Evolutionary conservation across 2,797 vertebrate genomes (phyloP).

Genomic region (Lagocephalus sceleratus): DNA sequence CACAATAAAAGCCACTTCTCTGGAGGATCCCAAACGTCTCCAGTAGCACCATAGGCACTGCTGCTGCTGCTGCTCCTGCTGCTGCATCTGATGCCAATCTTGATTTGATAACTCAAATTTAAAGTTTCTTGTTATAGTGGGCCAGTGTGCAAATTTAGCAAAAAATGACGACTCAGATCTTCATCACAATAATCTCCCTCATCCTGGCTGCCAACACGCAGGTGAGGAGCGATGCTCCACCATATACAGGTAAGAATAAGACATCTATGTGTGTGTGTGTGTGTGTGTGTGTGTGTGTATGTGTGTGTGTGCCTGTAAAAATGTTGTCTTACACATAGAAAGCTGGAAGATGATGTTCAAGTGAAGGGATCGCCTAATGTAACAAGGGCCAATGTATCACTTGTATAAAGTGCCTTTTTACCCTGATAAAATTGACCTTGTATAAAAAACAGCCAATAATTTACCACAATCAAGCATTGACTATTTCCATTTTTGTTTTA

Average conservation of each 20-base stretch:
- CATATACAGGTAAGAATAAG: constrained; percentile 79
- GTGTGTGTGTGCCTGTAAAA: background rate
- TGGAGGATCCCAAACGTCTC: constrained; percentile 72
- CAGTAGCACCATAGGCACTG: constrained; percentile 67
- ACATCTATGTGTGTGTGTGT: constrained; percentile 3
- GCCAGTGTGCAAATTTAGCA: constrained; percentile 33
- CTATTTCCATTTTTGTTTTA: constrained; percentile 23
- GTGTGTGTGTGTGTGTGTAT: background rate
- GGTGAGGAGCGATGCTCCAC: constrained; percentile 42
- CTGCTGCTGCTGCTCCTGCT: constrained; percentile 54
- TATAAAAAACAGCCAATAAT: background rate
- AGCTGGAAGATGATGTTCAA: too few relatives aligned
- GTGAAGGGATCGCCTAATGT: constrained; percentile 31
- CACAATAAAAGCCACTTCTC: constrained; percentile 81
- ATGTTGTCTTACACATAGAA: too few relatives aligned
- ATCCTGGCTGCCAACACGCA: constrained; percentile 82
- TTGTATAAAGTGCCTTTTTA: too few relatives aligned
- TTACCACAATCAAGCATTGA: constrained; percentile 3
- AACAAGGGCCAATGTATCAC: constrained; percentile 59
- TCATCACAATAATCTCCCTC: constrained; percentile 83
- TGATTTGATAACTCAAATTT: constrained; percentile 7
- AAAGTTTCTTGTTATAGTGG: constrained; percentile 1
- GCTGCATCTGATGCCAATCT: constrained; percentile 14
- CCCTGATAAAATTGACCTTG: too few relatives aligned
- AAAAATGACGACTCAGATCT: constrained; percentile 87